Base-by-base conservation (phyloP, 1,140 invertebrate species). In the Musca domestica region DNA sequence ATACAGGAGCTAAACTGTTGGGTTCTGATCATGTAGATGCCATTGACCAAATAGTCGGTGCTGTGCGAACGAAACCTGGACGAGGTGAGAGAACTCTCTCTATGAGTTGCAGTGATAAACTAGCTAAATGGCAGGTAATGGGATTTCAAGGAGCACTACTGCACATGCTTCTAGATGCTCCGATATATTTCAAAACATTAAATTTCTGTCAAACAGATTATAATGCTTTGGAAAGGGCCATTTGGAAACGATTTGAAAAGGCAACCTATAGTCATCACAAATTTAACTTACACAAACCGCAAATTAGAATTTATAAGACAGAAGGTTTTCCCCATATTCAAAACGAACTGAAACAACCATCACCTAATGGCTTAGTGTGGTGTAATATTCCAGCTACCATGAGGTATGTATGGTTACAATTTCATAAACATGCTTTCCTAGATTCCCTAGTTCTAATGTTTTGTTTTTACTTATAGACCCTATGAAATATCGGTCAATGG, bases 21-120 rank as follows among this genome's bases (percentile, higher is more conserved):
- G 70, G 75, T 34, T 81, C 86, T 30, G 71, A 80, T 64, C 47
- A 67, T 22, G 34, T 12, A 2, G 91, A 91, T 82, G 69, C 76
- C 19, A 83, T 85, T 78, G 12, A 72, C 15, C 80, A 81, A 70
- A 73, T 74, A 2, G 76, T 88, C 1, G 92, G 92, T 19, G 88
- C 87, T 47, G 85, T 96, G 9, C 85, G 95, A 61, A 96, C 90
- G 2, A 98, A 98, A 83, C 96, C 96, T 52, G 96, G 96, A 0
- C 84, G 94, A 76, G 96, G 96, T 0, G 91, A 95, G 79, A 89
- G 89, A 51, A 98, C 96, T 2, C 76, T 92, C 14, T 96, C 93
- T 48, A 87, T 96, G 70, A 96, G 93, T 1, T 98, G 95, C 82
- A 96, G 94, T 81, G 95, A 98, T 83, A 98, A 98, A 86, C 84